Evolutionary conservation across 2,888 invertebrate species (phyloP).

Genomic region (Cenopis cana): DNA sequence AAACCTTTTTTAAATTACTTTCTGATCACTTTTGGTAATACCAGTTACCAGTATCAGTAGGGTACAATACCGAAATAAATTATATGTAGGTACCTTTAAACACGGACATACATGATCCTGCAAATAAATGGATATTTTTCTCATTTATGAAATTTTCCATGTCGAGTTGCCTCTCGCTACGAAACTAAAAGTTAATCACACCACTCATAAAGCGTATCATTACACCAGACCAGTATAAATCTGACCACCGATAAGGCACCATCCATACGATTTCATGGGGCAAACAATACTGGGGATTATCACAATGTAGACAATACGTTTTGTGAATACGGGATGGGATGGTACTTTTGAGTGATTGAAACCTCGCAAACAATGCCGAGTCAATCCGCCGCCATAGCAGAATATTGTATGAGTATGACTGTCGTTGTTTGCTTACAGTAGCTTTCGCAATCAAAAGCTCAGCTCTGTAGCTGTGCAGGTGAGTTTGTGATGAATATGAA

Average conservation of each 20-base stretch:
- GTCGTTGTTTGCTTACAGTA: constrained; percentile 10
- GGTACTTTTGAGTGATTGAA: constrained; percentile 81
- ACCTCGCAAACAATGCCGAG: constrained; percentile 78
- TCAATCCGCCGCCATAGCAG: constrained; percentile 66
- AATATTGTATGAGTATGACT: constrained; percentile 51
- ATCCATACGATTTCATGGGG: background rate
- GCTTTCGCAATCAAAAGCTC: constrained; percentile 57
- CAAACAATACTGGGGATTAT: background rate
- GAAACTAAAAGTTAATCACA: constrained; percentile 57
- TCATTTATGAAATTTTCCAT: background rate
- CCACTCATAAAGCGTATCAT: background rate
- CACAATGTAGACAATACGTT: background rate
- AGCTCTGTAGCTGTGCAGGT: constrained; percentile 44
- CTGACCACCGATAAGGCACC: background rate
- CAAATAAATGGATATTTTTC: background rate
- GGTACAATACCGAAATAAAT: too few species aligned
- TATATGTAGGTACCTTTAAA: background rate
- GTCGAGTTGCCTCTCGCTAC: constrained; percentile 48
- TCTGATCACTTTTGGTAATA: background rate
- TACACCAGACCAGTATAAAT: background rate
- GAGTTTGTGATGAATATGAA: constrained; percentile 2
- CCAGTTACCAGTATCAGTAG: too few species aligned
- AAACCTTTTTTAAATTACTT: too few species aligned
- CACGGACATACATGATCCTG: background rate
- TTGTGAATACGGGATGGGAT: background rate